Evolutionary conservation across 2,888 invertebrate species (phyloP).

Genomic region (Beris chalybata): DNA sequence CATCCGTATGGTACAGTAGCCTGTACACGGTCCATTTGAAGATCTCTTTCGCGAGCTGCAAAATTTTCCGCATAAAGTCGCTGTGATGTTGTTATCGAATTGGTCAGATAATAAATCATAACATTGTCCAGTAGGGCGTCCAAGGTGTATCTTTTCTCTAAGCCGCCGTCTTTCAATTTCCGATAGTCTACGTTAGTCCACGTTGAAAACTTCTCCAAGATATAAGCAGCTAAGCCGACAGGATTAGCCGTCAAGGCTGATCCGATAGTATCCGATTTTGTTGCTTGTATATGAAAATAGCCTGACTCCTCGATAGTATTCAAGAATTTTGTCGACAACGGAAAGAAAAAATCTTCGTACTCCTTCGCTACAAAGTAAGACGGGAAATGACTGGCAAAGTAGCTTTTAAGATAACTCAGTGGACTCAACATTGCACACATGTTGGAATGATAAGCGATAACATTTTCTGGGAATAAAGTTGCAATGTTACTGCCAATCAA

Average conservation of each 20-base stretch:
- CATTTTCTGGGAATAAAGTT: slow-evolving; percentile 64
- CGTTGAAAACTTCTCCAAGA: slow-evolving; percentile 82
- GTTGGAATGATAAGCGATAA: slow-evolving; percentile 66
- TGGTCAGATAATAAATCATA: slow-evolving; percentile 78
- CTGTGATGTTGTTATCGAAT: slow-evolving; percentile 70
- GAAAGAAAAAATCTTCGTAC: slow-evolving; percentile 58
- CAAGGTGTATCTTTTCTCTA: slow-evolving; percentile 60
- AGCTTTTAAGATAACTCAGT: slow-evolving; percentile 50
- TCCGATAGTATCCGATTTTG: slow-evolving; percentile 87
- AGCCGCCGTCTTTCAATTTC: slow-evolving; percentile 65
- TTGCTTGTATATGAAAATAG: slow-evolving; percentile 77
- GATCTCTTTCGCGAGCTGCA: slow-evolving; percentile 41
- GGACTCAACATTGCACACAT: slow-evolving; percentile 57
- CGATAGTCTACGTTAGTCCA: slow-evolving; percentile 65
- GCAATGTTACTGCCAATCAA: slow-evolving; percentile 65
- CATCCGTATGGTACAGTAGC: slow-evolving; percentile 73
- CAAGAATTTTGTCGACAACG: slow-evolving; percentile 48
- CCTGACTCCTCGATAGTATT: slow-evolving; percentile 58
- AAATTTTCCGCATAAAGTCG: slow-evolving; percentile 69
- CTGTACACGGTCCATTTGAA: slow-evolving; percentile 60
- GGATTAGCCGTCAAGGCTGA: slow-evolving; percentile 60
- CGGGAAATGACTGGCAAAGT: slow-evolving; percentile 62
- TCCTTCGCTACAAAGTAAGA: slow-evolving; percentile 61
- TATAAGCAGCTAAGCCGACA: slow-evolving; percentile 83
- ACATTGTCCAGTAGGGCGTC: slow-evolving; percentile 68